Evolutionary conservation across 2,797 vertebrate genomes (phyloP).

Genomic region (Setipinna tenuifilis): DNA sequence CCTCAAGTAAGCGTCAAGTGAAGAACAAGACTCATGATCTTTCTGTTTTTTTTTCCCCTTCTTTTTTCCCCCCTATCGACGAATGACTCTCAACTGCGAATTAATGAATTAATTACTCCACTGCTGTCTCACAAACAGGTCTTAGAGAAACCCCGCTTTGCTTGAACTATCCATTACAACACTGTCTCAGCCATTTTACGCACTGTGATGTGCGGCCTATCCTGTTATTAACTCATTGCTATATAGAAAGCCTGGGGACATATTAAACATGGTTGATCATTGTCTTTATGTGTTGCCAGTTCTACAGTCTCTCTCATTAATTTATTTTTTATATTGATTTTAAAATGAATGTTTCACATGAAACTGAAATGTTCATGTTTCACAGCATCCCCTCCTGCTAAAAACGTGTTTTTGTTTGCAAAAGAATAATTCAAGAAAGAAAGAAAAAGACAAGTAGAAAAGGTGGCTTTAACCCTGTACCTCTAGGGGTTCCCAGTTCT

Average conservation of each 20-base stretch:
- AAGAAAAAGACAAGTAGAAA: too few species aligned
- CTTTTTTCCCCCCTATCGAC: background rate
- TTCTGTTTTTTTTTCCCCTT: slow-evolving; percentile 3
- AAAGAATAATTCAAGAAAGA: too few species aligned
- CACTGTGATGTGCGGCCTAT: background rate
- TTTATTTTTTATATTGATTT: too few species aligned
- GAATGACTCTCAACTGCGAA: background rate
- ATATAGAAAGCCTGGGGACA: too few species aligned
- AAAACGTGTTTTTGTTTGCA: too few species aligned
- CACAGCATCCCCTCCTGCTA: too few species aligned
- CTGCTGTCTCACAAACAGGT: background rate
- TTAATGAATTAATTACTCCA: slow-evolving; percentile 2
- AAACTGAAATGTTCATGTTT: too few species aligned
- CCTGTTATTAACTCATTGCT: background rate
- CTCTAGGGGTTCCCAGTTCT: too few species aligned
- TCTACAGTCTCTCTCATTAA: too few species aligned
- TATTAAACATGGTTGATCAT: background rate
- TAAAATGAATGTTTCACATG: too few species aligned
- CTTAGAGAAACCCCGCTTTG: background rate
- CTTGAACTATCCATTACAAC: background rate
- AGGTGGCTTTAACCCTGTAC: too few species aligned
- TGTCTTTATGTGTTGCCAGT: too few species aligned
- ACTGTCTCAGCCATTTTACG: background rate
- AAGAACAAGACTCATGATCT: slow-evolving; percentile 39
- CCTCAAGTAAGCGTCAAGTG: slow-evolving; percentile 59